These are phyloP conservation scores for zebrafish (Danio rerio) DNA, from an alignment of 2,113 vertebrate genomes.

Conservation along the genomic window DNA sequence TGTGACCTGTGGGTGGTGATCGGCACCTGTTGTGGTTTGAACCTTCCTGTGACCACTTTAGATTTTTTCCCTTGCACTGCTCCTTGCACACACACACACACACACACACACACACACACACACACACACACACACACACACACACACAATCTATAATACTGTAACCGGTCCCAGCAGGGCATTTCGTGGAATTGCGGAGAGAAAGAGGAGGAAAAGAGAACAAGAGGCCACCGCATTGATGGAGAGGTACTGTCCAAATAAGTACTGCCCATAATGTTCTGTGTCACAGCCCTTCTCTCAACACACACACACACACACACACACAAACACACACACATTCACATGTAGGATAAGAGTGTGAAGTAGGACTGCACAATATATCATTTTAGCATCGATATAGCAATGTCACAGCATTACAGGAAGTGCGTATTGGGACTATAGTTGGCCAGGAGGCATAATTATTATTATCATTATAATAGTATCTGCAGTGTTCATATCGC, in stretches of 20 bases:
- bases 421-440: no score
- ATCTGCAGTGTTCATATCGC: no score
- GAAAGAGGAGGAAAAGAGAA: conserved; percentile 94
- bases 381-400: no score
- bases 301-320: neutral
- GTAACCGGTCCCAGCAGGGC: conserved; percentile 89
- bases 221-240: conserved; percentile 88
- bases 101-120: neutral
- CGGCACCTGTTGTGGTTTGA: conserved; percentile 36
- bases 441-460: no score
- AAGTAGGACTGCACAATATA: no score
- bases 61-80: conserved; percentile 21
- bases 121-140: neutral
- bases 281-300: conserved; percentile 53
- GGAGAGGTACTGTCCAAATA: conserved; percentile 86
- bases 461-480: no score
- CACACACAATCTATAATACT: conserved; percentile 60
- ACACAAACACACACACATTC: neutral
- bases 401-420: no score
- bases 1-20: conserved; percentile 38
- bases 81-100: neutral
- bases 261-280: conserved; percentile 72
- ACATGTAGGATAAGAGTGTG: neutral
- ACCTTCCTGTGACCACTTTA: conserved; percentile 22
- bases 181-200: conserved; percentile 95